Evolutionary conservation across 2,888 invertebrate species (phyloP).

Genomic region (Beris morrisii): DNA sequence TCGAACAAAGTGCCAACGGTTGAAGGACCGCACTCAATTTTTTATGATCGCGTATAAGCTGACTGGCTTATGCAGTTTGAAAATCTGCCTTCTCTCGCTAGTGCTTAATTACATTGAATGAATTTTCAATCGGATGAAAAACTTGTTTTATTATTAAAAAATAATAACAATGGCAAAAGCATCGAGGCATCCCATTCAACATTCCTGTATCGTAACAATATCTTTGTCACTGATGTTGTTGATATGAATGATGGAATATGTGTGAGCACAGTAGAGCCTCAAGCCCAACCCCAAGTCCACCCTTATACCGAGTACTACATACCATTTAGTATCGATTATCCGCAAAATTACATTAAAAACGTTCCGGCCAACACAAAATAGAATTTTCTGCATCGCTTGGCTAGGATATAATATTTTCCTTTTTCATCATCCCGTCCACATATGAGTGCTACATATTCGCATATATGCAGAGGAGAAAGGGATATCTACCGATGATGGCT

Average conservation of each 20-base stretch:
- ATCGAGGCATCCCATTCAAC: slow-evolving; percentile 18
- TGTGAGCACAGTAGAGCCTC: not conserved
- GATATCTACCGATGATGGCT: no score
- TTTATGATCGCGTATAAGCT: no score
- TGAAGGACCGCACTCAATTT: no score
- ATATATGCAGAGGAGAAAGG: not conserved
- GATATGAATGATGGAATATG: slow-evolving; percentile 6
- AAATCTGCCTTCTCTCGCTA: no score
- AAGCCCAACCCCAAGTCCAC: not conserved
- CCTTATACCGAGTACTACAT: not conserved
- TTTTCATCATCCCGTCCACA: not conserved
- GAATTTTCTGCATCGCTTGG: slow-evolving; percentile 37
- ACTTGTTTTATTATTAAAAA: slow-evolving; percentile 15
- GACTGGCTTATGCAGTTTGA: no score
- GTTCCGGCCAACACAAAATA: slow-evolving; percentile 34
- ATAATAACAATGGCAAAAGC: slow-evolving; percentile 8
- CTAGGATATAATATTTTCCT: slow-evolving; percentile 36
- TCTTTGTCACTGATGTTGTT: slow-evolving; percentile 27
- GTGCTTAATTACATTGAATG: not conserved
- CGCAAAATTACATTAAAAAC: slow-evolving; percentile 39
- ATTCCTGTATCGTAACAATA: slow-evolving; percentile 24
- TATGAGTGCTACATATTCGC: not conserved
- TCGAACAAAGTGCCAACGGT: no score
- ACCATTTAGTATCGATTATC: slow-evolving; percentile 38
- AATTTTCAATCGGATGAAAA: not conserved